Evolutionary conservation across 2,888 invertebrate species (phyloP).

Genomic region (Hydraecia micacea): DNA sequence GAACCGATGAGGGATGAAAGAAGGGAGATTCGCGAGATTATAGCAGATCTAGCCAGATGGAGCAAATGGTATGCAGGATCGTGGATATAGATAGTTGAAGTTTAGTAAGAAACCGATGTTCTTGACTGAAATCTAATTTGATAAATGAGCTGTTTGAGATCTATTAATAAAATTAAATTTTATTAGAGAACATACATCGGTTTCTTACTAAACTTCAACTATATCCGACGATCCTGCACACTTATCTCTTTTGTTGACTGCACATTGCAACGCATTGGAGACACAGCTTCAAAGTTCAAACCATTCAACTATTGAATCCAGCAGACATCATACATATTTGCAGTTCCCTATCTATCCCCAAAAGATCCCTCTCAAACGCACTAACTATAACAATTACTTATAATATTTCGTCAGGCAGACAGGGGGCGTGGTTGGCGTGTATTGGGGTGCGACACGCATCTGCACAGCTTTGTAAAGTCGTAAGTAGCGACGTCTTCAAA

Average conservation of each 20-base stretch:
- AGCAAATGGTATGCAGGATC: background rate
- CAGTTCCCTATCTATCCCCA: background rate
- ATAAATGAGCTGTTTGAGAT: too few species aligned
- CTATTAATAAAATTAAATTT: too few species aligned
- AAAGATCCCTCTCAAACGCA: background rate
- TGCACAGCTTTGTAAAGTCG: background rate
- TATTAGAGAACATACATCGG: too few species aligned
- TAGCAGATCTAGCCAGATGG: conserved; percentile 5
- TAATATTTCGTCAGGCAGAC: conserved; percentile 1
- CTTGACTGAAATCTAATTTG: too few species aligned
- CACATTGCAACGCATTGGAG: too few species aligned
- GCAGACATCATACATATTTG: background rate
- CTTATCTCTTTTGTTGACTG: too few species aligned
- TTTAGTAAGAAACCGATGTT: too few species aligned
- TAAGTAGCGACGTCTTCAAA: background rate
- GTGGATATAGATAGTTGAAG: too few species aligned
- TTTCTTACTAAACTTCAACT: too few species aligned
- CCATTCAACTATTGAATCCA: background rate
- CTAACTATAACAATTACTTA: background rate
- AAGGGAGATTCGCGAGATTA: conserved; percentile 8
- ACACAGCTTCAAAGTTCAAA: too few species aligned
- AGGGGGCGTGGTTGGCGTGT: conserved; percentile 32
- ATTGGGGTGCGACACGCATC: conserved; percentile 5
- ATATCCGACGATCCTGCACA: too few species aligned
- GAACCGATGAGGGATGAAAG: conserved; percentile 1